A percentile compares a stretch with the other conserved stretches of the same genome.
Evolutionary conservation across 2,888 invertebrate species (phyloP).

Genomic region (Hanleya hanleyi): DNA sequence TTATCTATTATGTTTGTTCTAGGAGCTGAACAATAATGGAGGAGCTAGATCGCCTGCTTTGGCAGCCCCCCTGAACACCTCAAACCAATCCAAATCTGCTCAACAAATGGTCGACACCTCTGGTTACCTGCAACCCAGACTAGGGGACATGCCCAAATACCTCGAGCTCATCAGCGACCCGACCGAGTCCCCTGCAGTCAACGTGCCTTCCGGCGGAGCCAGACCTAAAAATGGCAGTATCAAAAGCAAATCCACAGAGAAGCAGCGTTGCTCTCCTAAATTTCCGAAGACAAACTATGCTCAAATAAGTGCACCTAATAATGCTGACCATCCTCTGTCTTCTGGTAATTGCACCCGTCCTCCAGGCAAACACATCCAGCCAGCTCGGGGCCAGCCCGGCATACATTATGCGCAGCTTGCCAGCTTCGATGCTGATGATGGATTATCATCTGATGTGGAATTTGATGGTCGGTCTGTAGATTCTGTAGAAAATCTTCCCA

Average conservation of each 20-base stretch:
- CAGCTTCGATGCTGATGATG: neutral
- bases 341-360: neutral
- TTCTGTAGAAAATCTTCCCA: neutral
- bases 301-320: neutral
- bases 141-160: constrained; percentile 38
- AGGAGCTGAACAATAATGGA: constrained; percentile 2
- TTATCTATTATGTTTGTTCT: no score
- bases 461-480: neutral
- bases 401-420: constrained; percentile 2
- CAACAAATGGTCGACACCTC: neutral
- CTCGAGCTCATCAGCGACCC: constrained; percentile 49
- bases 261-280: neutral
- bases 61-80: neutral
- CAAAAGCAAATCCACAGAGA: no score
- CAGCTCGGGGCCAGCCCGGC: neutral
- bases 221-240: neutral
- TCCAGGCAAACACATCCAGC: neutral
- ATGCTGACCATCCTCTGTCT: neutral
- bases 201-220: neutral
- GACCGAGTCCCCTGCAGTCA: constrained; percentile 17
- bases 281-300: neutral
- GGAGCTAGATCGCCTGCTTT: neutral
- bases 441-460: neutral
- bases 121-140: constrained; percentile 43
- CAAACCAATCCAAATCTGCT: no score